These are phyloP conservation scores for Turnix velox DNA, from an alignment of 2,113 vertebrate species.

Conservation along the genomic window DNA sequence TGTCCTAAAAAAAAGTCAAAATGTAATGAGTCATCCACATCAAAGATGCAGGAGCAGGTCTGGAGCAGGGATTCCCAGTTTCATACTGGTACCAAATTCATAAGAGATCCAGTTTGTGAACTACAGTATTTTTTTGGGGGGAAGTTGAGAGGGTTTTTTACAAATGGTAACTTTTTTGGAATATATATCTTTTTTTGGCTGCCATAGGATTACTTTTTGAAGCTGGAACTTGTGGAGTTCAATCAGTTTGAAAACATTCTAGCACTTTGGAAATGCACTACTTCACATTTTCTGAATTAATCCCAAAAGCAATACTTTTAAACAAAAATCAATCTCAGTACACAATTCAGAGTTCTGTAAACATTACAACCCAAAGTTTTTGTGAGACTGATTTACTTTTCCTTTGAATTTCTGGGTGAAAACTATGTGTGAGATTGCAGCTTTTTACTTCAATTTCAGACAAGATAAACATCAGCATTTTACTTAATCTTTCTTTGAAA, in stretches of 20 bases:
- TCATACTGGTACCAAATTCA: background rate
- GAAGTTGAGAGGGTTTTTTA: background rate
- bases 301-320: background rate
- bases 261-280: background rate
- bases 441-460: background rate
- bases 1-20: background rate
- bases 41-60: background rate
- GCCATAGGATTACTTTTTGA: background rate
- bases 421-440: background rate
- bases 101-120: background rate
- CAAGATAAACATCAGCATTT: background rate
- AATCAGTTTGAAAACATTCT: background rate
- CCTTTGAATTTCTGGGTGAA: background rate
- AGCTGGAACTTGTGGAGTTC: background rate
- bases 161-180: background rate
- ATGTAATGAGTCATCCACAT: fast-evolving
- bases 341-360: background rate
- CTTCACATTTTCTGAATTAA: background rate
- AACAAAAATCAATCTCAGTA: background rate
- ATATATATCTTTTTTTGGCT: background rate
- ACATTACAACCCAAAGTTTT: background rate
- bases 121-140: background rate
- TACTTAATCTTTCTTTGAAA: background rate
- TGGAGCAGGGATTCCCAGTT: background rate
- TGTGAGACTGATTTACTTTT: background rate